Base-by-base conservation (phyloP, 2,797 vertebrate genomes). In the Trichosurus vulpecula region DNA sequence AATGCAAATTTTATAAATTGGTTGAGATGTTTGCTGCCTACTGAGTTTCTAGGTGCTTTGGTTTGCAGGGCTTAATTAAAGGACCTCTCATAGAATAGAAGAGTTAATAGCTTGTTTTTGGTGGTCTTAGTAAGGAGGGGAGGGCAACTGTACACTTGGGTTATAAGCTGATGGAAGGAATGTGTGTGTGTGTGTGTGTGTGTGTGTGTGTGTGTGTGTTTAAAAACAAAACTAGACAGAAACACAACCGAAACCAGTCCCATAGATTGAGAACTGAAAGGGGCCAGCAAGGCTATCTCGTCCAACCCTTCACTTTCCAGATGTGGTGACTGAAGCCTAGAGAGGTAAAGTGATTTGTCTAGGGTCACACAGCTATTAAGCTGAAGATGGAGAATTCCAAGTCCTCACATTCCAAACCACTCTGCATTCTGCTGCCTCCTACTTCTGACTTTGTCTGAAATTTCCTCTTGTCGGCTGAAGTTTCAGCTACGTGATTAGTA, bases 1-100 rank as follows among this genome's bases (percentile, higher is more conserved):
- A 87, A 87, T 87, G 74, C 74, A 87, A 87, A 87, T 87, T 87
- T 87, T 27, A 87, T 87, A 87, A 87, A 87, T 87, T 87, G 74
- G 41, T 87, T 87, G 41, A 87, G 74, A 87, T 87, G 74, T 51
- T 87, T 87, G 41, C 41, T 47, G 74, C 74, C 74, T 27, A 87
- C 41, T 87, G 74, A 81, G 74, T n/a, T 87, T 87, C 51, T 87
- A 87, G 74, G 74, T 81, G 41, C 74, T 81, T 81, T 81, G n/a
- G 66, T 47, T 81, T 41, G 2, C n/a, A 87, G 74, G 41, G 74
- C 22, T 87, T 87, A 87, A 87, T 87, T 87, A 87, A 87, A 87
- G 41, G 41, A 87, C 41, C 31, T 87, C 74, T 87, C 74, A 87
- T 27, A 51, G 25, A 51, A 87, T 27, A 47, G 13, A 87, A 51